Evolutionary conservation across 2,888 invertebrate species (phyloP), one percentile per base, ranked within the genome.

Genomic region (Stenodema calcarata): DNA sequence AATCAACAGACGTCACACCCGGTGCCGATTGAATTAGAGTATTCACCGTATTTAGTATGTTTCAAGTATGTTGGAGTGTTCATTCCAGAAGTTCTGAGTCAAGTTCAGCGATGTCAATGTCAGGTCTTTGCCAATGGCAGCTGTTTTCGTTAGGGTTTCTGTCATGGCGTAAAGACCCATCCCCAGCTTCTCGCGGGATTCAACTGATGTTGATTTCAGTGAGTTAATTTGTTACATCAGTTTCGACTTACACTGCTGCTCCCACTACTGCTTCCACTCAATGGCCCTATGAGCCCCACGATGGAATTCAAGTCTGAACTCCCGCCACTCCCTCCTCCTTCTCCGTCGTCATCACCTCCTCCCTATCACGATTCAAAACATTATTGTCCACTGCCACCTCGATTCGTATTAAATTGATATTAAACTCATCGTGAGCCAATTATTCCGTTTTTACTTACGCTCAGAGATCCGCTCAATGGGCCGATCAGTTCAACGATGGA

Each of bases 401-500:
- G 0, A n/a, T 9, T n/a, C 4, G n/a, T 16, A 16, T n/a, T 16
- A 50, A 16, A 44, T 14, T 82, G n/a, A 7, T 41, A 76, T 28
- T 18, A n/a, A 54, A 54, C 18, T 54, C 54, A 54, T n/a, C 50
- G 16, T 1, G n/a, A 11, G 47, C 12, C 3, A 12, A 47, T 2
- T 12, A 35, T 35, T 35, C 47, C 47, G 16, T 47, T n/a, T n/a
- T n/a, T 47, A 88, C 87, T 88, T 73, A 87, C 88, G 75, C 89
- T 89, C 87, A 89, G 88, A 76, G 88, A 73, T 9, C 87, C 88
- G 7, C 87, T 75, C 50, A 88, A 62, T 14, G 88, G 88, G 54
- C 86, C 86, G 18, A 88, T 27, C 23, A 88, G 44, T 35, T 79
- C 87, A 70, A 88, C 62, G 50, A 88, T 87, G 50, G 87, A 76